A percentile compares a stretch with the other conserved stretches of the same genome.
Evolutionary conservation across 2,113 vertebrate genomes (phyloP).

Genomic region (Chaetodon trifascialis): DNA sequence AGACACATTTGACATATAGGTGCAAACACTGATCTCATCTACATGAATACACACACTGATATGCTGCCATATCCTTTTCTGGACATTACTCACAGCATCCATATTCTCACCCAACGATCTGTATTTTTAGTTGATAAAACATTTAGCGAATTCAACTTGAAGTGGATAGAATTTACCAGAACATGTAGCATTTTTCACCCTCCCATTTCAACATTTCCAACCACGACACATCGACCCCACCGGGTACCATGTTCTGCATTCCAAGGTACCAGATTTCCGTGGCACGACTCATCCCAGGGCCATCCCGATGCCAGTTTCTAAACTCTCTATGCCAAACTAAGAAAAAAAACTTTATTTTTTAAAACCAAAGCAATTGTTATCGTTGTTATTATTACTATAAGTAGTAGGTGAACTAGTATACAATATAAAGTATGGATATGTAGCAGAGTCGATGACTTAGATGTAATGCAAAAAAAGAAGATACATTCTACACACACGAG

Average conservation of each 20-base stretch:
- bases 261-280: constrained; percentile 42
- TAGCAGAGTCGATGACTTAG: constrained; percentile 88
- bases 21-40: constrained; percentile 31
- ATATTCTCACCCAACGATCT: constrained; percentile 25
- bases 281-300: constrained; percentile 67
- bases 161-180: constrained; percentile 46
- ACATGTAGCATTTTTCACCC: constrained; percentile 81
- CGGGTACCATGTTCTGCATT: constrained; percentile 58
- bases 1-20: constrained; percentile 36
- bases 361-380: constrained; percentile 88
- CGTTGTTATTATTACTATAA: constrained; percentile 78
- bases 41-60: constrained; percentile 33
- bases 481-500: constrained; percentile 60
- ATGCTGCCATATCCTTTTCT: constrained; percentile 29
- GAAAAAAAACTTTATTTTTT: constrained; percentile 83
- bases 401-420: constrained; percentile 71
- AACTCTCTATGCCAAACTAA: constrained; percentile 88
- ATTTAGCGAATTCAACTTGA: constrained; percentile 26
- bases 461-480: constrained; percentile 84
- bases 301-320: constrained; percentile 76
- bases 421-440: constrained; percentile 83
- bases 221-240: constrained; percentile 37
- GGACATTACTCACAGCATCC: constrained; percentile 6
- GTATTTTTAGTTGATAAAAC: constrained; percentile 35
- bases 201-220: constrained; percentile 33